Base-by-base conservation (phyloP, 2,888 invertebrate genomes). In the Nyleta sp. region DNA sequence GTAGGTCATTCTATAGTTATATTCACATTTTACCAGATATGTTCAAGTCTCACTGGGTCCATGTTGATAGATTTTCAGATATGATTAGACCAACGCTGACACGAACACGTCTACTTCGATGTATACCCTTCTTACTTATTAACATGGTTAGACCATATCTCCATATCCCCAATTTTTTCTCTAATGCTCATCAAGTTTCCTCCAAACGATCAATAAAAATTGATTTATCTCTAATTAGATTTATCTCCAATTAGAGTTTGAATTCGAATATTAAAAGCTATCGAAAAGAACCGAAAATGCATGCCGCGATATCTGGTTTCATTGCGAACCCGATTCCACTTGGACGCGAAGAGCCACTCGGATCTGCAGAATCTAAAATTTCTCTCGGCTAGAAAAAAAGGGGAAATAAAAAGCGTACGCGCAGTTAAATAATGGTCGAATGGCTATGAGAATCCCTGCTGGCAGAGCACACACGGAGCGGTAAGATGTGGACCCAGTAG, bases 381-480 rank as follows among this genome's bases (percentile, higher is more conserved):
- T 72, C 71, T 72, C 67, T 65, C 44, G 17, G 3, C 72, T 71
- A 78, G 67, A 64, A 59, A 76, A 68, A 50, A 64, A 40, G 35
- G 24, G 42, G 22, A 42, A 62, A 71, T 35, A 44, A 76, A 77
- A 67, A 72, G 72, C 44, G 64, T 67, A 55, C 72, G 60, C 76
- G 55, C 67, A 55, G 72, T 77, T 77, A 72, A 77, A 77, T 77
- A 77, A 72, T 72, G 77, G 72, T 67, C 77, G 71, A 71, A 72
- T 71, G 74, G 81, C 74, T 79, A 81, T 80, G 84, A 84, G 83
- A 84, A 84, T 83, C 81, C 71, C 78, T 74, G 78, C 73, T 71
- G 70, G 68, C 78, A 74, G 70, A 70, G 74, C 74, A 75, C 79
- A 70, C 57, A 80, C 62, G 62, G 74, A 50, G 67, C 76, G 70